These are phyloP conservation scores for Neofelis nebulosa DNA, from an alignment of 2,113 vertebrate genomes.

Conservation along the genomic window DNA sequence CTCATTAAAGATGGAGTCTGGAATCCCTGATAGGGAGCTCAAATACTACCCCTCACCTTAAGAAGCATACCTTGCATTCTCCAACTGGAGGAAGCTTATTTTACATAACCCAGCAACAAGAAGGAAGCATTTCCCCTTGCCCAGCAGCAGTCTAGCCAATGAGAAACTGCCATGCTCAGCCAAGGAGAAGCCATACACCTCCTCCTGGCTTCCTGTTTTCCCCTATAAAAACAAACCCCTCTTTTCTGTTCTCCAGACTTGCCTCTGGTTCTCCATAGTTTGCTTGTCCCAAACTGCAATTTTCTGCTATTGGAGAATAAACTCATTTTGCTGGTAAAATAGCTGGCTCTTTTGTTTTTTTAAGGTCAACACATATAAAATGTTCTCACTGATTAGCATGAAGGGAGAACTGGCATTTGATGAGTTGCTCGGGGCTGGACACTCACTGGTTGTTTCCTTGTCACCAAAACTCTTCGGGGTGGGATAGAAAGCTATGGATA, in stretches of 20 bases:
- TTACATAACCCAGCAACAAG: not conserved
- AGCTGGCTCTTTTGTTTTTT: not conserved
- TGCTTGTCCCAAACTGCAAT: not conserved
- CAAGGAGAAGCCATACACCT: not conserved
- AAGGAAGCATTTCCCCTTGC: not conserved
- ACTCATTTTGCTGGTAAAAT: not conserved
- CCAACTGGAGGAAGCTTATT: not conserved
- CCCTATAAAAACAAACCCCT: not conserved
- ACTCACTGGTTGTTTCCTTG: not conserved
- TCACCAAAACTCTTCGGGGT: not conserved
- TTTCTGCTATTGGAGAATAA: not conserved
- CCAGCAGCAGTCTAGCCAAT: not conserved
- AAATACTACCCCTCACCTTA: not conserved
- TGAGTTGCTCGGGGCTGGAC: not conserved
- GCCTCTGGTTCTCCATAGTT: not conserved
- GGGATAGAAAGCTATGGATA: not conserved
- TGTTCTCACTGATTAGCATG: not conserved
- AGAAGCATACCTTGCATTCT: not conserved
- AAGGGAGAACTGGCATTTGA: not conserved
- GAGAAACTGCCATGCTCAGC: not conserved
- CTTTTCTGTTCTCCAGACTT: not conserved
- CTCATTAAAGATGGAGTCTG: not conserved
- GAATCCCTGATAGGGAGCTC: not conserved
- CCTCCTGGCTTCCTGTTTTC: not conserved
- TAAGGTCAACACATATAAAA: not conserved